Evolutionary conservation across 2,797 vertebrate species (phyloP).

Genomic region (Argyrosomus regius): DNA sequence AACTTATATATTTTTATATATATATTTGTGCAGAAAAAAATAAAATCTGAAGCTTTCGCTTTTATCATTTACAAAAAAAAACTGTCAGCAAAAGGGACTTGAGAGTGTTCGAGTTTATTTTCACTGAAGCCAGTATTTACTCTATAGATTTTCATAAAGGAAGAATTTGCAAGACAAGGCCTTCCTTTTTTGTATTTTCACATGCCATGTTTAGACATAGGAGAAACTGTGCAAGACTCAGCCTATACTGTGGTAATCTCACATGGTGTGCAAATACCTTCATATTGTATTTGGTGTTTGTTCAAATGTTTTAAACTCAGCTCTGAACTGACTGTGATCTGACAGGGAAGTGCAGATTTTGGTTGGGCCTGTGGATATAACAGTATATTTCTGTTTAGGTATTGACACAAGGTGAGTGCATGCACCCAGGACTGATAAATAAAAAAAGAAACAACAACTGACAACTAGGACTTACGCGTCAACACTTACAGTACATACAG

Average conservation of each 20-base stretch:
- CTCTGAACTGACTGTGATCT: background rate
- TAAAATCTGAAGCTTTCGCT: background rate
- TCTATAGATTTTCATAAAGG: background rate
- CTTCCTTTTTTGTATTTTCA: constrained; percentile 4
- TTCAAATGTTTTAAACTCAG: background rate
- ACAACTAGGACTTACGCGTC: no score
- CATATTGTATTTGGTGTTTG: background rate
- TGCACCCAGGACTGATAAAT: no score
- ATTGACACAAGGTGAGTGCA: no score
- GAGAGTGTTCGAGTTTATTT: no score
- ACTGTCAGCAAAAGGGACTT: no score
- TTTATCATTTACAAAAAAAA: no score
- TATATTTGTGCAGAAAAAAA: background rate
- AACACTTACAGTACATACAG: no score
- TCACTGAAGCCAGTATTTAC: no score
- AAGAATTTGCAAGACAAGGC: background rate
- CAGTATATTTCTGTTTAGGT: background rate
- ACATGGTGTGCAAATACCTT: background rate
- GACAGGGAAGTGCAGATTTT: background rate
- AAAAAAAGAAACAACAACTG: no score
- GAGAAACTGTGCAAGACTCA: constrained; percentile 13
- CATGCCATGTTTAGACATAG: constrained; percentile 6
- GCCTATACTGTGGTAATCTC: background rate
- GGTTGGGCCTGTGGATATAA: background rate
- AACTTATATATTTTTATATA: no score